These are phyloP conservation scores for Drosophila gunungcola DNA, from an alignment of 1,140 invertebrate species.

Conservation along the genomic window DNA sequence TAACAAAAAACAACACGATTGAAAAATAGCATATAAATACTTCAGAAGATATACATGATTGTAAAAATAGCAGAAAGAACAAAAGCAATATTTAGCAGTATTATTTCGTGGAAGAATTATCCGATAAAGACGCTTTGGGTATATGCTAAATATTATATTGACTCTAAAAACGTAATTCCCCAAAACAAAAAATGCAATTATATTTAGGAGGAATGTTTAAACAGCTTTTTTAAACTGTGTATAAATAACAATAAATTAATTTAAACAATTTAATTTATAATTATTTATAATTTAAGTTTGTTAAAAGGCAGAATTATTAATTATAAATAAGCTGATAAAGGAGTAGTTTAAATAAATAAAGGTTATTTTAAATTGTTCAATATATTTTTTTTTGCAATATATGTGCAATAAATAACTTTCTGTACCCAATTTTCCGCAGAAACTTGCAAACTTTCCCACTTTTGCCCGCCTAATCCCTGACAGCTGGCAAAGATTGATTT, in stretches of 20 bases:
- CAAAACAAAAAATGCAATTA: too few relatives aligned
- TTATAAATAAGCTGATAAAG: too few relatives aligned
- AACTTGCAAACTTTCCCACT: not conserved
- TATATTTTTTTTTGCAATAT: too few relatives aligned
- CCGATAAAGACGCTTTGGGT: not conserved
- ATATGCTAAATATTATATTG: not conserved
- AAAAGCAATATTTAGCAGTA: not conserved
- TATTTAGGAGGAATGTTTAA: too few relatives aligned
- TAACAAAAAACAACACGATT: constrained; percentile 7
- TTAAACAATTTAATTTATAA: too few relatives aligned
- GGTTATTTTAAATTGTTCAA: too few relatives aligned
- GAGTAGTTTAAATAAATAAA: too few relatives aligned
- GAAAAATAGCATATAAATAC: not conserved
- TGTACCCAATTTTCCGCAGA: not conserved
- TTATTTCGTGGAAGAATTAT: not conserved
- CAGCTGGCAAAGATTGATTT: constrained; percentile 11
- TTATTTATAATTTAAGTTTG: too few relatives aligned
- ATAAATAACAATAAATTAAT: too few relatives aligned
- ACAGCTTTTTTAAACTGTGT: too few relatives aligned
- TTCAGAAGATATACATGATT: not conserved
- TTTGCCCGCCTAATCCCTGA: constrained; percentile 3
- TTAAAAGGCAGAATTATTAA: too few relatives aligned
- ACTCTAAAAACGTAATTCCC: too few relatives aligned
- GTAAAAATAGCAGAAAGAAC: not conserved
- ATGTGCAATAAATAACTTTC: not conserved